Evolutionary conservation across 2,113 vertebrate genomes (phyloP).

Genomic region (Arenaria interpres): DNA sequence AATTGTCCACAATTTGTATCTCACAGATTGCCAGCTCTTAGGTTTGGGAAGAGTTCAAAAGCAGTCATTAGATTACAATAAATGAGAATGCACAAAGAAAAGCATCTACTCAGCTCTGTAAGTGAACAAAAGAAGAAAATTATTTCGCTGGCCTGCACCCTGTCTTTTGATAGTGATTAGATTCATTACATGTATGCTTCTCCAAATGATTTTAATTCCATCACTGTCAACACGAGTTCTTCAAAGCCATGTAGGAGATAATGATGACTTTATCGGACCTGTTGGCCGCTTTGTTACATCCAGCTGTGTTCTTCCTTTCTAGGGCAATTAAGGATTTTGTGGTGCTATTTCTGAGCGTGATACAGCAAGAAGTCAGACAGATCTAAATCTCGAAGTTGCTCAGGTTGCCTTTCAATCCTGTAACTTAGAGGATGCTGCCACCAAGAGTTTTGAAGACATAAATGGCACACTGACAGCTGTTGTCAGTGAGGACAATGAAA

Average conservation of each 20-base stretch:
- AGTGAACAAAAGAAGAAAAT: neutral
- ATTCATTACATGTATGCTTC: neutral
- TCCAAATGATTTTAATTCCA: neutral
- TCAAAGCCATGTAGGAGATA: neutral
- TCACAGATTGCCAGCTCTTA: neutral
- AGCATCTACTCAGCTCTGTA: neutral
- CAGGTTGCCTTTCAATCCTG: neutral
- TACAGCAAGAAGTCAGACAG: neutral
- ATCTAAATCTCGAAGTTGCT: neutral
- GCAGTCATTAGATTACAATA: neutral
- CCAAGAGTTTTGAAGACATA: constrained; percentile 36
- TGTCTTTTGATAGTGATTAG: neutral
- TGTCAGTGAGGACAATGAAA: constrained; percentile 56
- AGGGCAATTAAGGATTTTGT: neutral
- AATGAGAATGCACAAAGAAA: neutral
- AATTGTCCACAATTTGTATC: neutral
- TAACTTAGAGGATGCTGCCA: constrained; percentile 67
- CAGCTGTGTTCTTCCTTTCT: neutral
- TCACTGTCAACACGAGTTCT: neutral
- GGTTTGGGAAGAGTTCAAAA: neutral
- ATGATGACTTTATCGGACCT: neutral
- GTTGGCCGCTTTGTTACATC: neutral
- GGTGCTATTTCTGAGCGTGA: neutral
- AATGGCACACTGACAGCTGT: constrained; percentile 35
- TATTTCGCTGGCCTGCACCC: neutral